A percentile compares a stretch with the other conserved stretches of the same genome.
Conservation (phyloP, 2,797 vertebrate genomes). For the Gymnoscopelus microlampas region DNA sequence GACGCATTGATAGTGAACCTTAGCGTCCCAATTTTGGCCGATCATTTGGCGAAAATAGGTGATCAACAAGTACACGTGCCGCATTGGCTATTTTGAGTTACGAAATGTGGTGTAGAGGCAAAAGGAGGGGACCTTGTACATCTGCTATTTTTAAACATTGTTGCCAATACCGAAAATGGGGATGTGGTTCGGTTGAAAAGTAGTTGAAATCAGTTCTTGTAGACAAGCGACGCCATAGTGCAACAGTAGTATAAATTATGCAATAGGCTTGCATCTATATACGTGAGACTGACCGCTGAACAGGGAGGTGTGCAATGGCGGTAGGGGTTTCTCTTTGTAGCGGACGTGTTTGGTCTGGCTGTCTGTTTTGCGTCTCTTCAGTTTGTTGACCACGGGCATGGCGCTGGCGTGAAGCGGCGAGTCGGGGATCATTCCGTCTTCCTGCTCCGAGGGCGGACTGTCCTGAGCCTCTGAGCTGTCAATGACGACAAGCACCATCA, state of each 20-base stretch:
- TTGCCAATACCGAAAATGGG: too few species aligned
- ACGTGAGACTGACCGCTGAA: constrained; percentile 49
- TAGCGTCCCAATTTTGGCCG: too few species aligned
- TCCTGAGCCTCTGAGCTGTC: constrained; percentile 58
- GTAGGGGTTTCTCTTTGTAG: constrained; percentile 81
- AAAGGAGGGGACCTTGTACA: too few species aligned
- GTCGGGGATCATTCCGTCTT: constrained; percentile 90
- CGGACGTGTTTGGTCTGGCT: constrained; percentile 72
- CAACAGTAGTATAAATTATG: too few species aligned
- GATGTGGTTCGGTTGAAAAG: neutral
- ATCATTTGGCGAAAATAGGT: too few species aligned
- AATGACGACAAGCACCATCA: neutral
- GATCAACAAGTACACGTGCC: neutral
- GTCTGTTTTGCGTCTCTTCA: constrained; percentile 84
- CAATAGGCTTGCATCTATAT: too few species aligned
- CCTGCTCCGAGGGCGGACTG: constrained; percentile 69
- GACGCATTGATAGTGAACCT: too few species aligned
- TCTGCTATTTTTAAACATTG: too few species aligned
- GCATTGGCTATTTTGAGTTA: too few species aligned
- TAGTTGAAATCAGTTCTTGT: too few species aligned
- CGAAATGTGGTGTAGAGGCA: too few species aligned
- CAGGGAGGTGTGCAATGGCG: constrained; percentile 59
- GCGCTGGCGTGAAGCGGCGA: constrained; percentile 86
- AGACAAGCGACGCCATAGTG: too few species aligned
- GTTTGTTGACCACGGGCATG: constrained; percentile 82